Percentiles rank a stretch among this genome's conserved stretches.
Evolutionary conservation across 2,797 vertebrate species (phyloP).

Genomic region (Spea hammondii): DNA sequence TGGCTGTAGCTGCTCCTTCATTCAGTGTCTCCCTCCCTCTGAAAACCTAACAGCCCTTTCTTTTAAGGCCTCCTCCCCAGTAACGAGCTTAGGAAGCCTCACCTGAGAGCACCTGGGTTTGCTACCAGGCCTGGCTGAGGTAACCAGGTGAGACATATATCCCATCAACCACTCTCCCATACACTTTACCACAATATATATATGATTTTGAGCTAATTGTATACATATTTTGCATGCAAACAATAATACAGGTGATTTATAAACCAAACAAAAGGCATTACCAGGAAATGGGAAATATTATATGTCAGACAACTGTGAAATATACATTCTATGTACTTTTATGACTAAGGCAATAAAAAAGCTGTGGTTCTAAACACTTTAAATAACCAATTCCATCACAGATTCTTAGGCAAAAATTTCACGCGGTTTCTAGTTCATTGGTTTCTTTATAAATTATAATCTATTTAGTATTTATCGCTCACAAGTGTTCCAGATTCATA

Average conservation of each 20-base stretch:
- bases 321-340: background rate
- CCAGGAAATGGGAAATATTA: slow-evolving; percentile 5
- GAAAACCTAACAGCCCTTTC: too few relatives aligned
- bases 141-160: too few relatives aligned
- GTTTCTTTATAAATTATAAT: background rate
- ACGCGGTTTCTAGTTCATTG: background rate
- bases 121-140: too few relatives aligned
- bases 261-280: background rate
- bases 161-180: too few relatives aligned
- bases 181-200: too few relatives aligned
- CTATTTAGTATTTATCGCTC: background rate
- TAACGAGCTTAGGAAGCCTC: too few relatives aligned
- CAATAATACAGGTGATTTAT: slow-evolving; percentile 5
- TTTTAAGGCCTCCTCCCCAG: too few relatives aligned
- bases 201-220: too few relatives aligned
- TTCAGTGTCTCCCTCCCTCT: too few relatives aligned
- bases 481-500: background rate
- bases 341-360: slow-evolving; percentile 18
- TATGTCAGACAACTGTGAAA: background rate
- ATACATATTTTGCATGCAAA: background rate
- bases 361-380: background rate
- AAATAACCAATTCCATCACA: background rate
- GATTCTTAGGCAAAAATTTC: background rate
- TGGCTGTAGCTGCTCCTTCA: too few relatives aligned
- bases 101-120: too few relatives aligned